phyloP scores from a whole-genome alignment of 2,797 vertebrate genomes.

The Synaphobranchus kaupii region DNA sequence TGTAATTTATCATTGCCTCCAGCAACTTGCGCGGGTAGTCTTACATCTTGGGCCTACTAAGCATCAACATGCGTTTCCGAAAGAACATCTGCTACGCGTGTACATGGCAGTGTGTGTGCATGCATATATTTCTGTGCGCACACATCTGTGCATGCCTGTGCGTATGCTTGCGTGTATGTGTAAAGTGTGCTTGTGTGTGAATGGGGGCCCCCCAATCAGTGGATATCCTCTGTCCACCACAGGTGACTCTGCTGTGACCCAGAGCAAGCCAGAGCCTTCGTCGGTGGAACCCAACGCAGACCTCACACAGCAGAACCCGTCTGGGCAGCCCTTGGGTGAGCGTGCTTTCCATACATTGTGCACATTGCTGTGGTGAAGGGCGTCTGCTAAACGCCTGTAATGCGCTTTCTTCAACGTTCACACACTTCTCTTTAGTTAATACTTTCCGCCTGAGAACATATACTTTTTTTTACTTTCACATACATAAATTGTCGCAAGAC shows the following conservation, averaged over 20 bases:
- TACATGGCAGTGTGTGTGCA: neutral
- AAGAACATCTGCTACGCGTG: neutral
- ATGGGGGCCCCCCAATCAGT: neutral
- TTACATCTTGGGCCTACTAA: slow-evolving; percentile 7
- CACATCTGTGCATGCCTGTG: neutral
- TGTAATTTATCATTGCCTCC: slow-evolving; percentile 12
- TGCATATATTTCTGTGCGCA: neutral
- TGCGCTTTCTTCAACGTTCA: neutral
- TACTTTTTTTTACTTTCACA: neutral
- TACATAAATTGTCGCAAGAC: neutral
- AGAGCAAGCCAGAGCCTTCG: slow-evolving; percentile 38
- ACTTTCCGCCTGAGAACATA: neutral
- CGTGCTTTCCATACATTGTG: no score
- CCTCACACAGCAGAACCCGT: slow-evolving; percentile 39
- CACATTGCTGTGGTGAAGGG: no score
- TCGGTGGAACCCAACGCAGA: slow-evolving; percentile 42
- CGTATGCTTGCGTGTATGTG: neutral
- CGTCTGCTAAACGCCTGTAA: no score
- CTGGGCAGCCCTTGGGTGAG: slow-evolving; percentile 52
- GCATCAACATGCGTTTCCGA: neutral
- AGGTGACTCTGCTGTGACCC: slow-evolving; percentile 49
- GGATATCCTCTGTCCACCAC: slow-evolving; percentile 34
- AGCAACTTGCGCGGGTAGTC: neutral
- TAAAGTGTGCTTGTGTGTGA: neutral
- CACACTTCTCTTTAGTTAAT: neutral